These are phyloP conservation scores for Nebria salina DNA, from an alignment of 2,888 invertebrate species.

Conservation along the genomic window DNA sequence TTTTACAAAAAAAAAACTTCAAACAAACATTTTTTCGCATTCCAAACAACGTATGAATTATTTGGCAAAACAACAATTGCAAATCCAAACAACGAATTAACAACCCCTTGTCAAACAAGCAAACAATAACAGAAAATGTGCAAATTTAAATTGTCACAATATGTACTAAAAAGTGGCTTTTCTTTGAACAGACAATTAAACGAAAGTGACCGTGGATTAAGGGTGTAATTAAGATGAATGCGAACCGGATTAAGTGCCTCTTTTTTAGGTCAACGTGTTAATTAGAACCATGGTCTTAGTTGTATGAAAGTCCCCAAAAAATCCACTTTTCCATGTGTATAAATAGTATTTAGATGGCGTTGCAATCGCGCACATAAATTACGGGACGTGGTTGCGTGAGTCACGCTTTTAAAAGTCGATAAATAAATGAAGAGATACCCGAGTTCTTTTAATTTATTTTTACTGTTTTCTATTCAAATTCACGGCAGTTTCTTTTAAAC, in stretches of 20 bases:
- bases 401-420: slow-evolving; percentile 23
- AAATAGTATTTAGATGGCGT: neutral
- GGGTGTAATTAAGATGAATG: slow-evolving; percentile 52
- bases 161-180: too few relatives aligned
- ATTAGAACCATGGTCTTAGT: slow-evolving; percentile 43
- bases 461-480: slow-evolving; percentile 17
- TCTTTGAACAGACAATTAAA: too few relatives aligned
- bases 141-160: too few relatives aligned
- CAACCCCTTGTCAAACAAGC: too few relatives aligned
- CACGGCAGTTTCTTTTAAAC: neutral
- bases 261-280: slow-evolving; percentile 49
- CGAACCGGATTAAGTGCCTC: slow-evolving; percentile 50
- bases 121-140: too few relatives aligned
- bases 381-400: slow-evolving; percentile 8
- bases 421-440: slow-evolving; percentile 26
- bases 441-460: slow-evolving; percentile 19
- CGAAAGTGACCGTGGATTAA: slow-evolving; percentile 28
- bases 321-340: too few relatives aligned
- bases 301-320: too few relatives aligned
- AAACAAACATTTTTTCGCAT: too few relatives aligned
- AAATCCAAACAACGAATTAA: too few relatives aligned
- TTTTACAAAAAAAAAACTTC: too few relatives aligned
- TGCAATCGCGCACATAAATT: slow-evolving; percentile 15
- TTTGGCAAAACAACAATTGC: too few relatives aligned
- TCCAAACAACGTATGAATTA: too few relatives aligned